Percentiles rank a stretch among this genome's conserved stretches.
Conservation (phyloP, 2,797 vertebrate genomes). For the Mus minutoides region DNA sequence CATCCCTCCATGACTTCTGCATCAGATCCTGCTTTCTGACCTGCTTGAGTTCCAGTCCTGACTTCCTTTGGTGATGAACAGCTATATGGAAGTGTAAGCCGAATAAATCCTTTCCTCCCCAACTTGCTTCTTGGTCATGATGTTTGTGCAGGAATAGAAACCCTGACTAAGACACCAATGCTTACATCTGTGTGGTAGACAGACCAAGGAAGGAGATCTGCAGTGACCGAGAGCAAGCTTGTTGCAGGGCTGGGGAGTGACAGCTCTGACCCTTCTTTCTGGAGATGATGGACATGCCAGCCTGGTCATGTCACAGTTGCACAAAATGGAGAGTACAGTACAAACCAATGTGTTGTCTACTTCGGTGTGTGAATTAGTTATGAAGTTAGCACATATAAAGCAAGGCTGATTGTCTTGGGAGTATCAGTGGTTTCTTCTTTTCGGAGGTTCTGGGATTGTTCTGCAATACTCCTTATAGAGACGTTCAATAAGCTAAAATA, state of each 20-base stretch:
- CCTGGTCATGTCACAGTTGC: accelerated
- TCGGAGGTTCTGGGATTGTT: not conserved
- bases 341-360: not conserved
- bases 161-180: too few species aligned
- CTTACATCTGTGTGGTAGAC: accelerated
- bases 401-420: not conserved
- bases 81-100: too few species aligned
- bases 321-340: not conserved
- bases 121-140: too few species aligned
- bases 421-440: not conserved
- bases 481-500: not conserved
- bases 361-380: not conserved
- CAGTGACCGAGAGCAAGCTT: not conserved
- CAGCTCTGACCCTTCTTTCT: not conserved
- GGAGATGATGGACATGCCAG: not conserved
- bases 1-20: too few species aligned
- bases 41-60: too few species aligned
- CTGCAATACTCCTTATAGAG: not conserved
- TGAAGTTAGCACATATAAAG: not conserved
- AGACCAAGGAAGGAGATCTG: not conserved
- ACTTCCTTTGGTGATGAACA: too few species aligned
- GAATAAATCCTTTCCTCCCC: too few species aligned
- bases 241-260: not conserved
- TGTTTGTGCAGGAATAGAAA: too few species aligned
- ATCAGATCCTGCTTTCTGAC: too few species aligned